A percentile compares a stretch with the other conserved stretches of the same genome.
phyloP scores from a whole-genome alignment of 2,113 vertebrate genomes.

The Spilogale gracilis region DNA sequence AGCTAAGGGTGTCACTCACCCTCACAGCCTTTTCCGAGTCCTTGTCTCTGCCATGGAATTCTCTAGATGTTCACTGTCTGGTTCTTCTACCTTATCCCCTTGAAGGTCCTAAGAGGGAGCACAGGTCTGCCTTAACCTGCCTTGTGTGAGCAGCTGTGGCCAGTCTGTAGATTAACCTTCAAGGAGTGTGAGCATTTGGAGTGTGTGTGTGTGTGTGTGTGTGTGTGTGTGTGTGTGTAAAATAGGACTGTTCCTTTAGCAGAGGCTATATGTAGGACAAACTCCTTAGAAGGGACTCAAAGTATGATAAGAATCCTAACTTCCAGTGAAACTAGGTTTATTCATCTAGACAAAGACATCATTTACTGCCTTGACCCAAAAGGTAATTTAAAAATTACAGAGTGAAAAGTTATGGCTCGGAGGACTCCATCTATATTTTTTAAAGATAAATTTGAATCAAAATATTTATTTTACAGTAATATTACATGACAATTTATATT shows the following conservation, averaged over 20 bases:
- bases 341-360: background rate
- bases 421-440: background rate
- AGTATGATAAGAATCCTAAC: background rate
- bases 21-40: conserved; percentile 80
- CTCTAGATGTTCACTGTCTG: background rate
- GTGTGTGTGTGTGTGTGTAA: background rate
- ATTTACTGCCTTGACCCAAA: background rate
- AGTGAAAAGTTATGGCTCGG: rapidly evolving
- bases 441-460: background rate
- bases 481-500: background rate
- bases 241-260: background rate
- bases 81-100: background rate
- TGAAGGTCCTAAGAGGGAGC: background rate
- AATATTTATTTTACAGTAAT: background rate
- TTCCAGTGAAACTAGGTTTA: conserved; percentile 5
- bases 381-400: background rate
- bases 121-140: background rate
- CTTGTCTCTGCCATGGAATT: background rate
- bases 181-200: background rate
- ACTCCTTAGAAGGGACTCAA: background rate
- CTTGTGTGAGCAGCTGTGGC: background rate
- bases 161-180: background rate
- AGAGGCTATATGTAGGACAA: background rate
- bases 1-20: conserved; percentile 81
- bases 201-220: too few relatives aligned